Evolutionary conservation across 2,888 invertebrate species (phyloP), one percentile per base, ranked within the genome.

Genomic region (Catocala nupta): DNA sequence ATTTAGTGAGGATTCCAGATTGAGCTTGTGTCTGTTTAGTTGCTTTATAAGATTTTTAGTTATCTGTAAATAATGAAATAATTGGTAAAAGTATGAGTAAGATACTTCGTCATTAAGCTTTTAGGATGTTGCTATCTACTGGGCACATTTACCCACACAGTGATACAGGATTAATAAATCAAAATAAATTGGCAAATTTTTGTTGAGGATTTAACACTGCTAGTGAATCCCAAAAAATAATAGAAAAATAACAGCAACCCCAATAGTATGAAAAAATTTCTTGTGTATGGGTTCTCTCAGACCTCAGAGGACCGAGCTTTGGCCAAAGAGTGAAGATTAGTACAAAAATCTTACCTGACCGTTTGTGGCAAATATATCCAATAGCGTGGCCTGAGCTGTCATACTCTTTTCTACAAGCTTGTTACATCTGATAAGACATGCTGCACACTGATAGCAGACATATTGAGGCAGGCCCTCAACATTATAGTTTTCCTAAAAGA

Each of bases 381-480:
- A 64, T 44, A 86, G 59, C 33, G 75, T 80, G 5, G 79, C 68
- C 53, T 84, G 80, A 3, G 81, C 69, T 8, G 65, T 62, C 61
- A 74, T 66, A 62, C 82, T 81, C 56, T 75, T 84, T 58, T 82
- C 75, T 9, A 81, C 56, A 5, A 86, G 68, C 34, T 70, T 75
- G 48, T 81, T 67, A 55, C 75, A 80, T 61, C 78, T 82, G 2
- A 70, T 45, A 0, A 85, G 59, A n/a, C 54, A 51, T 8, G 77
- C 76, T 34, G 75, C 74, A 70, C 86, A 86, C 58, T 78, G 71
- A 49, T 77, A 84, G 63, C 86, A 86, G 2, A 81, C 68, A 63
- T 69, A 83, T 16, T 81, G 74, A 48, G 86, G 85, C 0, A 86
- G 65, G 0, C 82, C 82, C 55, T 78, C 80, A 42, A 81, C 74